phyloP scores from a whole-genome alignment of 1,140 invertebrate genomes.

The Drosophila cardini region DNA sequence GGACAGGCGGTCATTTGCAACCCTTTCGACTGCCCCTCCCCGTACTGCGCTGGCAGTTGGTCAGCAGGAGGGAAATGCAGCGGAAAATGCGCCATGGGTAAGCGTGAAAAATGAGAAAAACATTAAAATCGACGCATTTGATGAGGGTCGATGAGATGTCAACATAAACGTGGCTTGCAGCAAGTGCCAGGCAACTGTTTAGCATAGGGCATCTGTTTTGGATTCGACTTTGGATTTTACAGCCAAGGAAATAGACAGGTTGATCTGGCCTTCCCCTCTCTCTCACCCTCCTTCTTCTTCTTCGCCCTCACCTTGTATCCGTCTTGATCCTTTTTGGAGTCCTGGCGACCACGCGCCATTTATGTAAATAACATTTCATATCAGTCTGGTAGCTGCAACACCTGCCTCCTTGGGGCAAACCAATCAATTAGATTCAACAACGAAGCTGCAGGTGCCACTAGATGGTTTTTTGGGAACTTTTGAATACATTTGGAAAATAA shows the following conservation, averaged over 20 bases:
- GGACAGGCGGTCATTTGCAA: constrained; percentile 42
- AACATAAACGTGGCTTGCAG: constrained; percentile 28
- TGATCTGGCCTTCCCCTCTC: constrained; percentile 19
- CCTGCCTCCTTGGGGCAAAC: constrained; percentile 12
- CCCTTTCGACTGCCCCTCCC: constrained; percentile 27
- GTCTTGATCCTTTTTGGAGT: constrained; percentile 18
- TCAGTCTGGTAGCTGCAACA: not conserved
- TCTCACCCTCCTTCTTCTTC: constrained; percentile 1
- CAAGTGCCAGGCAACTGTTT: constrained; percentile 32
- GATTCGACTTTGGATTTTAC: not conserved
- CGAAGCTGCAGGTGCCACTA: constrained; percentile 19
- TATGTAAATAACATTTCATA: constrained; percentile 52
- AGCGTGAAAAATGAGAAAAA: constrained; percentile 69
- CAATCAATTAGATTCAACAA: constrained; percentile 25
- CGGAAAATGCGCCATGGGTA: constrained; percentile 41
- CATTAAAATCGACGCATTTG: constrained; percentile 73
- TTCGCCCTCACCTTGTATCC: not conserved
- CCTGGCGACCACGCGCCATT: constrained; percentile 53
- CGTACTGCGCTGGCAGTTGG: constrained; percentile 43
- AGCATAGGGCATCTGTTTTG: constrained; percentile 47
- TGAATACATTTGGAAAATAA: not conserved
- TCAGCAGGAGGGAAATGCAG: constrained; percentile 52
- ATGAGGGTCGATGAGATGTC: constrained; percentile 75
- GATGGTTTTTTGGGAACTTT: not conserved
- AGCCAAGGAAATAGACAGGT: constrained; percentile 28